These are phyloP conservation scores for Onthophagus taurus DNA, from an alignment of 1,140 invertebrate genomes.

Conservation along the genomic window DNA sequence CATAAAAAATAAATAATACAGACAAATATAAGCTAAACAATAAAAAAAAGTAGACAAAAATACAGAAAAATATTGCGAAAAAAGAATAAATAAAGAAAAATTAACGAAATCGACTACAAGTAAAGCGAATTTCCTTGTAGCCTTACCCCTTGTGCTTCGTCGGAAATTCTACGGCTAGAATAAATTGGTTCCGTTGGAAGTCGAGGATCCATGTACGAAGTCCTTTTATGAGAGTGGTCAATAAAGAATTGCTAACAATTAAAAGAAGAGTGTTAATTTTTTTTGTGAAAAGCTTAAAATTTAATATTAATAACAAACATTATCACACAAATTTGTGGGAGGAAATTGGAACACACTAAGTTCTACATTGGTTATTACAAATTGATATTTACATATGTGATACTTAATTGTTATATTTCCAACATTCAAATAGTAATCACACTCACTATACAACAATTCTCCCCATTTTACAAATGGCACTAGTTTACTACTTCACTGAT, in stretches of 20 bases:
- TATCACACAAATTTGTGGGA: too few species aligned
- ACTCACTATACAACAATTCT: too few species aligned
- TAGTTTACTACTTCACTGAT: too few species aligned
- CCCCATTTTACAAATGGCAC: too few species aligned
- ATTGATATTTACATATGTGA: too few species aligned
- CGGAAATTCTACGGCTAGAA: slow-evolving; percentile 24
- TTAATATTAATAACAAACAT: too few species aligned
- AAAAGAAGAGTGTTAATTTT: too few species aligned
- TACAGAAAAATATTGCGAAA: neutral
- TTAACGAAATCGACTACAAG: neutral
- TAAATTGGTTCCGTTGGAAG: slow-evolving; percentile 58
- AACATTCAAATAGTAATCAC: too few species aligned
- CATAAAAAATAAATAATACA: neutral
- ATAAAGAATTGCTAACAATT: slow-evolving; percentile 92
- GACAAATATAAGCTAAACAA: neutral
- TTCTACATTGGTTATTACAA: too few species aligned
- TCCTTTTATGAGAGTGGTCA: slow-evolving; percentile 83
- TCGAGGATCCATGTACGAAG: slow-evolving; percentile 93
- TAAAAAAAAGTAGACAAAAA: neutral
- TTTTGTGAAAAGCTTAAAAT: too few species aligned
- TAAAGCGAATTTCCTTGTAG: neutral
- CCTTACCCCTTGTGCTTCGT: slow-evolving; percentile 18
- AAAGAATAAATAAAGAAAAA: neutral
- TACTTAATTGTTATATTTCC: too few species aligned
- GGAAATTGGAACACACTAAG: too few species aligned